phyloP scores from a whole-genome alignment of 37 sponge, comb jelly and placozoan genomes.

The Tethya wilhelma region DNA sequence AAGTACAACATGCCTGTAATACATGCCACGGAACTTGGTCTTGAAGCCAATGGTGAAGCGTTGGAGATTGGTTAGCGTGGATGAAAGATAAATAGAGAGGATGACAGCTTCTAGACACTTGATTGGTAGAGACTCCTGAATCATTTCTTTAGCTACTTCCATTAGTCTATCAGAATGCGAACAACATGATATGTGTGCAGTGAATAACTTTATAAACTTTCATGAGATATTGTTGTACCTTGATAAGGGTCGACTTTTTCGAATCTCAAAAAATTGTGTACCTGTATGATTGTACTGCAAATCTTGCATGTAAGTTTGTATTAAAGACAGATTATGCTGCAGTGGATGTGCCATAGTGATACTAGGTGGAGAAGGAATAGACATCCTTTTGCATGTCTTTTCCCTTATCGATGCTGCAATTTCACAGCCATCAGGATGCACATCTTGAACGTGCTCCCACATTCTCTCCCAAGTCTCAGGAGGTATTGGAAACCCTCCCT shows the following conservation, averaged over 20 bases:
- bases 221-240: conserved; percentile 40
- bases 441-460: conserved; percentile 75
- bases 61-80: conserved; percentile 57
- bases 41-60: conserved; percentile 88
- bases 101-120: conserved; percentile 98
- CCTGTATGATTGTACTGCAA: conserved; percentile 98
- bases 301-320: conserved; percentile 53
- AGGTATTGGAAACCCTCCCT: conserved; percentile 85
- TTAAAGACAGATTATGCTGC: conserved; percentile 1
- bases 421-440: conserved; percentile 71
- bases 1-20: conserved; percentile 92
- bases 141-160: conserved; percentile 93
- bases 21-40: conserved; percentile 58
- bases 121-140: conserved; percentile 92
- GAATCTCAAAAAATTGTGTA: conserved; percentile 95
- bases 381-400: conserved; percentile 28
- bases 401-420: conserved; percentile 72
- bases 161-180: conserved; percentile 67
- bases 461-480: conserved; percentile 79
- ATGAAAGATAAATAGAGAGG: conserved; percentile 84
- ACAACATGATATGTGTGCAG: not conserved
- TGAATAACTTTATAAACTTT: not conserved
- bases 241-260: conserved; percentile 79
- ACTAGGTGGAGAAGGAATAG: conserved; percentile 44
- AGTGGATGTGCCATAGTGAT: not conserved